Percentiles rank a stretch among this genome's conserved stretches.
phyloP scores from a whole-genome alignment of 2,888 invertebrate species.

The Punctoribates punctum region DNA sequence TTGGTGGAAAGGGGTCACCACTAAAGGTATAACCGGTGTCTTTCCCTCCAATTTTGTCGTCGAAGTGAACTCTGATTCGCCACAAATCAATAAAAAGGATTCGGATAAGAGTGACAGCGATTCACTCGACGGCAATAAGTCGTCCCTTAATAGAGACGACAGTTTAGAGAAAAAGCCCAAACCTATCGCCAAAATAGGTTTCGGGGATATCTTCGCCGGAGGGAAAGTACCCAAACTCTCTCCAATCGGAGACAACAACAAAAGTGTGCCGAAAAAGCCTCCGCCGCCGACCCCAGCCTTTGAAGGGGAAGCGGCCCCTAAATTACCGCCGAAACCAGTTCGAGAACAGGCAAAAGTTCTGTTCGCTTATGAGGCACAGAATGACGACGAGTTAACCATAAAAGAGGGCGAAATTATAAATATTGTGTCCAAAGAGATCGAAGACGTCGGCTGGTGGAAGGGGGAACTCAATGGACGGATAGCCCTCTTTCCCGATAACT shows the following conservation, averaged over 20 bases:
- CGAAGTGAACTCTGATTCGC: slow-evolving; percentile 50
- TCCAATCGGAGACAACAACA: background rate
- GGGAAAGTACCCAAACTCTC: slow-evolving; percentile 51
- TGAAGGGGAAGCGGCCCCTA: slow-evolving; percentile 57
- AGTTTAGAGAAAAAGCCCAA: slow-evolving; percentile 51
- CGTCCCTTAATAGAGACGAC: slow-evolving; percentile 1
- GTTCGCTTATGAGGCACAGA: slow-evolving; percentile 86
- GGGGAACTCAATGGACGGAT: slow-evolving; percentile 83
- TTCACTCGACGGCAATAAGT: background rate
- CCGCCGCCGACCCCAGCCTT: slow-evolving; percentile 34
- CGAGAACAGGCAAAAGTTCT: slow-evolving; percentile 61
- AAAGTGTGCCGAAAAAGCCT: slow-evolving; percentile 38
- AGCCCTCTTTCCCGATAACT: slow-evolving; percentile 97
- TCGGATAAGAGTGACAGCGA: slow-evolving; percentile 27
- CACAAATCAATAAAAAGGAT: slow-evolving; percentile 24
- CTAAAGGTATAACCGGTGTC: slow-evolving; percentile 75
- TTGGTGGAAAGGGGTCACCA: slow-evolving; percentile 83
- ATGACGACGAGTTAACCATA: slow-evolving; percentile 85
- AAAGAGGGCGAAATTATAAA: slow-evolving; percentile 84
- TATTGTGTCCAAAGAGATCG: slow-evolving; percentile 84
- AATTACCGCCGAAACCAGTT: slow-evolving; percentile 69
- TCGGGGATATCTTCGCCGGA: slow-evolving; percentile 55
- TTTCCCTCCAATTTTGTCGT: slow-evolving; percentile 88
- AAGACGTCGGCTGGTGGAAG: slow-evolving; percentile 98
- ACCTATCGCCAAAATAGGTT: slow-evolving; percentile 54